phyloP scores from a whole-genome alignment of 2,797 vertebrate genomes.

The Sebastes elongatus region DNA sequence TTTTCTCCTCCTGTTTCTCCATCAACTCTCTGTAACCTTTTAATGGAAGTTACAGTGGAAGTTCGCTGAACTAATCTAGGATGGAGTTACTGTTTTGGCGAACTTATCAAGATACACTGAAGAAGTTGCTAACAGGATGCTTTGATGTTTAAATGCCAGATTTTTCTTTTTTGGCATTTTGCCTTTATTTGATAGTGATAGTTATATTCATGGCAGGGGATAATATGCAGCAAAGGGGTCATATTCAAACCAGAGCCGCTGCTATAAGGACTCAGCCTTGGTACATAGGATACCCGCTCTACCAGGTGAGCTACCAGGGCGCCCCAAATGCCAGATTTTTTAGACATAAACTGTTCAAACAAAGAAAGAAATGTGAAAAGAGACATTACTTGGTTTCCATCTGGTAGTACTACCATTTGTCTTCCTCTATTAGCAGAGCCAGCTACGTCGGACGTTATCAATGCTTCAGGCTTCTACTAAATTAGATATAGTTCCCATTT shows the following conservation, averaged over 20 bases:
- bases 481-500: slow-evolving; percentile 27
- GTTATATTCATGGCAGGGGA: too few species aligned
- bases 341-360: neutral
- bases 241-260: too few species aligned
- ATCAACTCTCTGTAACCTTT: slow-evolving; percentile 19
- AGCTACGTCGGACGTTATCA: neutral
- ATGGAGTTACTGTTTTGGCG: neutral
- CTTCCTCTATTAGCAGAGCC: neutral
- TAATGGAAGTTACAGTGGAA: neutral
- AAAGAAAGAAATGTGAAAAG: neutral
- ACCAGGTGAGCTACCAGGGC: too few species aligned
- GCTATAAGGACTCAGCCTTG: too few species aligned
- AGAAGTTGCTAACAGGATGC: neutral
- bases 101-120: neutral
- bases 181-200: too few species aligned
- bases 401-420: neutral
- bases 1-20: neutral
- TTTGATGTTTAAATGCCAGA: neutral
- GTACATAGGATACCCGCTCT: too few species aligned
- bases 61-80: neutral
- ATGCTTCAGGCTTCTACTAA: slow-evolving; percentile 6
- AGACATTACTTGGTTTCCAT: slow-evolving; percentile 10
- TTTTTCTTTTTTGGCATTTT: too few species aligned
- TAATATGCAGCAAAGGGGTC: too few species aligned
- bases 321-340: neutral